Conservation (phyloP, 2,888 invertebrate genomes). For the Thymelicus lineola region DNA sequence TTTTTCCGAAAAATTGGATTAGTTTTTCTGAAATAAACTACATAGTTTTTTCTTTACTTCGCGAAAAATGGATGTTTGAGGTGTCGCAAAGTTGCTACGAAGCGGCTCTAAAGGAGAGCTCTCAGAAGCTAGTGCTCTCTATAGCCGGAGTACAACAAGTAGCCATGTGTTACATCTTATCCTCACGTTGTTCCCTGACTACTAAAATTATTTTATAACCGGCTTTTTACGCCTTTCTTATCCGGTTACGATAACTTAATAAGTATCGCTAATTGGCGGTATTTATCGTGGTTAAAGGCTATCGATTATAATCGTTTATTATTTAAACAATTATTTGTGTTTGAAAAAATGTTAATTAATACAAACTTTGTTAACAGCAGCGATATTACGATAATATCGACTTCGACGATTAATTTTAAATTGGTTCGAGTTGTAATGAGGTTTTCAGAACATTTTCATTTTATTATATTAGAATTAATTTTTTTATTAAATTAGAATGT, state of each 20-base stretch:
- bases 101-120: conserved; percentile 63
- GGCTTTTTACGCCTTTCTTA: conserved; percentile 22
- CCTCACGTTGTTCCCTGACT: conserved; percentile 26
- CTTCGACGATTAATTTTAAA: neutral
- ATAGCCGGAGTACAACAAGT: conserved; percentile 70
- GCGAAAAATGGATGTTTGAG: conserved; percentile 46
- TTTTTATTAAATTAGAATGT: no score
- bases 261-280: conserved; percentile 32
- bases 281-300: conserved; percentile 54
- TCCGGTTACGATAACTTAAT: conserved; percentile 18
- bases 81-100: conserved; percentile 47
- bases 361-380: conserved; percentile 40
- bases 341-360: conserved; percentile 40
- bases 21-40: no score
- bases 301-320: conserved; percentile 58
- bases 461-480: neutral
- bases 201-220: conserved; percentile 6
- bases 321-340: conserved; percentile 43
- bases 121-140: conserved; percentile 71
- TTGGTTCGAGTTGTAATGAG: neutral
- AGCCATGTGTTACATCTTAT: conserved; percentile 54
- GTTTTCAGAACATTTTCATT: neutral
- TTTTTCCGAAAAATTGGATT: no score
- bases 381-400: conserved; percentile 33
- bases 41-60: neutral